Conservation (phyloP, 2,797 vertebrate genomes). For the Schizopygopsis malacanthus region DNA sequence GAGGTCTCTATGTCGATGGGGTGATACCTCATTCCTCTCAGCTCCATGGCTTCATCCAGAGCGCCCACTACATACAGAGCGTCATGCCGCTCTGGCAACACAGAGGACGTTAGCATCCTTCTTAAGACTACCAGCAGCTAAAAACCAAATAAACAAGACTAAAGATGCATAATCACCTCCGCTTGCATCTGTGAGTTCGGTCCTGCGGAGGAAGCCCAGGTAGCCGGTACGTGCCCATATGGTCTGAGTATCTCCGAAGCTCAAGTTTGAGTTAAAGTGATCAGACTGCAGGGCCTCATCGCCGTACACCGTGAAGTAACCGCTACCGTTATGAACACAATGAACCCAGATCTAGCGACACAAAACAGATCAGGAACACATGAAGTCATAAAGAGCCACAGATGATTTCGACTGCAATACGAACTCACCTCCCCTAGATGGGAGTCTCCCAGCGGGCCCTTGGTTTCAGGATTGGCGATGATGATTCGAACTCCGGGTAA, state of each 20-base stretch:
- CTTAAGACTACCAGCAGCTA: not conserved
- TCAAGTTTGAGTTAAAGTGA: slow-evolving; percentile 95
- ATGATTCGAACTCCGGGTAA: slow-evolving; percentile 98
- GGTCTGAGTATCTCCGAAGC: slow-evolving; percentile 97
- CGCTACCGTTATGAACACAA: slow-evolving; percentile 95
- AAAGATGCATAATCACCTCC: slow-evolving; percentile 80
- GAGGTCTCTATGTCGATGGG: slow-evolving; percentile 99
- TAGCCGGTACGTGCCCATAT: slow-evolving; percentile 95
- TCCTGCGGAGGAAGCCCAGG: slow-evolving; percentile 94
- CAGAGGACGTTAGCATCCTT: not conserved
- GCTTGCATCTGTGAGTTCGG: slow-evolving; percentile 96
- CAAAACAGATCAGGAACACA: not conserved
- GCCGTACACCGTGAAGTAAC: slow-evolving; percentile 97
- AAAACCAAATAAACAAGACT: not conserved
- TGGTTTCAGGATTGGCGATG: slow-evolving; percentile 98
- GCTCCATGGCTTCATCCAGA: slow-evolving; percentile 97
- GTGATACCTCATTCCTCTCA: slow-evolving; percentile 96
- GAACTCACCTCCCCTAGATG: slow-evolving; percentile 93
- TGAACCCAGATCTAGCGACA: slow-evolving; percentile 94
- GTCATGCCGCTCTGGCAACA: slow-evolving; percentile 88
- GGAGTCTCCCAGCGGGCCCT: slow-evolving; percentile 96
- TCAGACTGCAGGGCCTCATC: slow-evolving; percentile 96
- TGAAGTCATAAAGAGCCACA: not conserved
- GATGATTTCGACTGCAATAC: not conserved
- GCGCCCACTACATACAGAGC: slow-evolving; percentile 97